These are phyloP conservation scores for Pavo muticus DNA, from an alignment of 2,113 vertebrate genomes.

Conservation along the genomic window DNA sequence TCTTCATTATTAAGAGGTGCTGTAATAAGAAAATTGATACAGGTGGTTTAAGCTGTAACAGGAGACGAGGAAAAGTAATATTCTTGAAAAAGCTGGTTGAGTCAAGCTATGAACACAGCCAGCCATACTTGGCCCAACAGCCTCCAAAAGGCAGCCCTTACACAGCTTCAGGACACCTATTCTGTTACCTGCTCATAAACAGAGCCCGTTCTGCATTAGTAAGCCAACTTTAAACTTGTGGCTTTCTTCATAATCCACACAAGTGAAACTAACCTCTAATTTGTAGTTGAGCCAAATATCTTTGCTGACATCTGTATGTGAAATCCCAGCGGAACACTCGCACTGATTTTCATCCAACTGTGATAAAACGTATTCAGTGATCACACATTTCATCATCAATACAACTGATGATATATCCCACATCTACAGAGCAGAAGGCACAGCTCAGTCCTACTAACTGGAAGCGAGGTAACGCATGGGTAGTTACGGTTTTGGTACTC, in stretches of 20 bases:
- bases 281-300: conserved; percentile 59
- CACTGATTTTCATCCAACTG: conserved; percentile 63
- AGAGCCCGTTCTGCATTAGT: neutral
- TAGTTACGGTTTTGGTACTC: neutral
- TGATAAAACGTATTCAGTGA: conserved; percentile 66
- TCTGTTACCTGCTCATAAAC: neutral
- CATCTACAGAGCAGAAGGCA: conserved; percentile 15
- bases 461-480: neutral
- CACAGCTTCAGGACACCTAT: neutral
- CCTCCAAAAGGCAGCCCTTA: neutral
- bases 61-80: neutral
- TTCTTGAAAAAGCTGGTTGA: neutral
- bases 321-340: conserved; percentile 38
- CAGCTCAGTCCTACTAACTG: neutral
- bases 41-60: neutral
- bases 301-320: conserved; percentile 62
- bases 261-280: conserved; percentile 44
- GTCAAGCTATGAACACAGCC: neutral
- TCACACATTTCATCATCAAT: conserved; percentile 56
- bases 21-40: neutral
- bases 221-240: conserved; percentile 25
- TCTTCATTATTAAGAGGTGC: neutral
- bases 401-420: conserved; percentile 16
- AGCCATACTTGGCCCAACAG: neutral
- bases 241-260: conserved; percentile 35